Evolutionary conservation across 2,888 invertebrate species (phyloP).

Genomic region (Yponomeuta cagnagella): DNA sequence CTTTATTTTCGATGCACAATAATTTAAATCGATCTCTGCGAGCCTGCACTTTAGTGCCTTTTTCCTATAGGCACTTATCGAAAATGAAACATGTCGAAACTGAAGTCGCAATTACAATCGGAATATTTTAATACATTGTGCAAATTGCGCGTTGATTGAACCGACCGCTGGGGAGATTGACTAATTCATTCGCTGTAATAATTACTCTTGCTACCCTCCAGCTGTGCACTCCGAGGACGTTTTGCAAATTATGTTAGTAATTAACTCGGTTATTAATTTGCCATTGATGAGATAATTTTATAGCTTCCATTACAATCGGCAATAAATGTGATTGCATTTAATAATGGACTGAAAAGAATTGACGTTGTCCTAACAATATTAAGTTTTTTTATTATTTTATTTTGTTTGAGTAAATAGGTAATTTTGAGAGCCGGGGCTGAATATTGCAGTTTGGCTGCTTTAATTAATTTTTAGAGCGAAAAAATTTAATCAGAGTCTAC

Average conservation of each 20-base stretch:
- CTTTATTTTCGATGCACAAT: no score
- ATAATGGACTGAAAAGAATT: no score
- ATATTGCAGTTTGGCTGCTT: no score
- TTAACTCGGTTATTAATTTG: neutral
- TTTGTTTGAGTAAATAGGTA: no score
- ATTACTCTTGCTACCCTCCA: neutral
- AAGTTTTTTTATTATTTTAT: no score
- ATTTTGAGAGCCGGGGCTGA: no score
- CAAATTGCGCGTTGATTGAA: neutral
- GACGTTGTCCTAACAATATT: no score
- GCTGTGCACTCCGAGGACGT: neutral
- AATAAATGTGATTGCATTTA: no score
- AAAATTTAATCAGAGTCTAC: no score
- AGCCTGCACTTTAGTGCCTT: no score
- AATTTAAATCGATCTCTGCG: no score
- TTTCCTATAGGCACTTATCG: neutral
- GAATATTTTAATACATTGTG: neutral
- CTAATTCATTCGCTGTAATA: neutral
- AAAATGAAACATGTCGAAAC: neutral
- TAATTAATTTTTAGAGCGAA: no score
- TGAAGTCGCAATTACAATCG: neutral
- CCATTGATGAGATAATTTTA: neutral
- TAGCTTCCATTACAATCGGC: neutral
- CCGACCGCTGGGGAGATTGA: neutral
- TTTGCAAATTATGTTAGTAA: neutral